phyloP scores from a whole-genome alignment of 2,888 invertebrate species.

The Caenorhabditis zanzibari region DNA sequence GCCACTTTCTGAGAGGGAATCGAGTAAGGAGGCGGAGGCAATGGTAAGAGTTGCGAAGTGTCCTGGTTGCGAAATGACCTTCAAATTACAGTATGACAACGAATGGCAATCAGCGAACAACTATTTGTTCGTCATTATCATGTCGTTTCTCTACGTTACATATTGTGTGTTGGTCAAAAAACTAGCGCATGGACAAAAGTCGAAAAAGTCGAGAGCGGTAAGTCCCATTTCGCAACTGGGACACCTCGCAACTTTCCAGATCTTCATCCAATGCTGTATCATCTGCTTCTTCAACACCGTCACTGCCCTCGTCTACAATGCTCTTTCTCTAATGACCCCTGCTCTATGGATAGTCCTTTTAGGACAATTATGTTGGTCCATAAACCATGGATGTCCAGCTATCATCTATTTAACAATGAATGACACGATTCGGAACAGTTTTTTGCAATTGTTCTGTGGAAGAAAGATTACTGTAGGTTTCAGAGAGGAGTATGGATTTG shows the following conservation, averaged over 20 bases:
- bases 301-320: slow-evolving; percentile 54
- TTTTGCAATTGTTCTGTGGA: background rate
- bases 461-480: slow-evolving; percentile 5
- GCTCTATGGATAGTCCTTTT: slow-evolving; percentile 39
- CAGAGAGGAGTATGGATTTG: background rate
- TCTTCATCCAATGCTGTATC: slow-evolving; percentile 52
- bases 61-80: no score
- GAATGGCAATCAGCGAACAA: slow-evolving; percentile 55
- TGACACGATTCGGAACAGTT: slow-evolving; percentile 24
- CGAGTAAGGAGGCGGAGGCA: slow-evolving; percentile 21
- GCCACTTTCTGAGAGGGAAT: slow-evolving; percentile 28
- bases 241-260: slow-evolving; percentile 19
- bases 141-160: slow-evolving; percentile 40
- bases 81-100: slow-evolving; percentile 55
- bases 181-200: slow-evolving; percentile 52
- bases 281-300: slow-evolving; percentile 54
- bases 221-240: no score
- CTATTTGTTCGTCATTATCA: slow-evolving; percentile 44
- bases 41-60: slow-evolving; percentile 2
- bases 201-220: slow-evolving; percentile 45
- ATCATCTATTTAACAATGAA: slow-evolving; percentile 53
- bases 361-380: slow-evolving; percentile 43
- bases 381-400: slow-evolving; percentile 53
- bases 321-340: slow-evolving; percentile 27
- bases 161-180: slow-evolving; percentile 49